Percentiles rank a stretch among this genome's conserved stretches.
These are phyloP conservation scores for Galeruca laticollis DNA, from an alignment of 2,888 invertebrate species.

Conservation along the genomic window DNA sequence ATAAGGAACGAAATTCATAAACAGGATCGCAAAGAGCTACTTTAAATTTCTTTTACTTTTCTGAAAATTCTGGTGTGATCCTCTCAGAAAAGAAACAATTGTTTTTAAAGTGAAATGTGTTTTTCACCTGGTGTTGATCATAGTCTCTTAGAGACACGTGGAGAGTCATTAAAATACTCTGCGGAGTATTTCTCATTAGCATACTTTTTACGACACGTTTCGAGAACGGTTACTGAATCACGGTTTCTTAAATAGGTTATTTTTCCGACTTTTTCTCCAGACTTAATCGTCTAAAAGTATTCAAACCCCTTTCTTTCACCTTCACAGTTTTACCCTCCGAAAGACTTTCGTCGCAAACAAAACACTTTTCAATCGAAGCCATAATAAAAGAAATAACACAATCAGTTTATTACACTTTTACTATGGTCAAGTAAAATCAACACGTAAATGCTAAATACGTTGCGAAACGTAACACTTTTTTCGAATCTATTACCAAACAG, in stretches of 20 bases:
- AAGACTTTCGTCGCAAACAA: constrained; percentile 13
- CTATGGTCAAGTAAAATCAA: constrained; percentile 1
- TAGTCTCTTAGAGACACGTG: background rate
- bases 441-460: background rate
- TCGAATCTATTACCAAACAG: background rate
- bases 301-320: no score
- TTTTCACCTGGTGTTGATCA: constrained; percentile 18
- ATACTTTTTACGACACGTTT: constrained; percentile 32
- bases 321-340: no score
- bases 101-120: constrained; percentile 8
- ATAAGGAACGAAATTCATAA: constrained; percentile 44
- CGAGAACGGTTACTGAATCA: constrained; percentile 22
- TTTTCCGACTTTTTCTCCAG: constrained; percentile 15
- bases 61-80: constrained; percentile 37
- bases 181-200: constrained; percentile 21
- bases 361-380: constrained; percentile 1
- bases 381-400: background rate
- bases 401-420: background rate
- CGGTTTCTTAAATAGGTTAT: background rate
- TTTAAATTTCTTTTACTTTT: no score
- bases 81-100: constrained; percentile 38
- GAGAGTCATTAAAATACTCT: constrained; percentile 13
- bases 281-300: no score
- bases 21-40: constrained; percentile 40
- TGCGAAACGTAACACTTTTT: constrained; percentile 1